Conservation (phyloP, 2,888 invertebrate genomes). For the Ferdinandea cuprea region DNA sequence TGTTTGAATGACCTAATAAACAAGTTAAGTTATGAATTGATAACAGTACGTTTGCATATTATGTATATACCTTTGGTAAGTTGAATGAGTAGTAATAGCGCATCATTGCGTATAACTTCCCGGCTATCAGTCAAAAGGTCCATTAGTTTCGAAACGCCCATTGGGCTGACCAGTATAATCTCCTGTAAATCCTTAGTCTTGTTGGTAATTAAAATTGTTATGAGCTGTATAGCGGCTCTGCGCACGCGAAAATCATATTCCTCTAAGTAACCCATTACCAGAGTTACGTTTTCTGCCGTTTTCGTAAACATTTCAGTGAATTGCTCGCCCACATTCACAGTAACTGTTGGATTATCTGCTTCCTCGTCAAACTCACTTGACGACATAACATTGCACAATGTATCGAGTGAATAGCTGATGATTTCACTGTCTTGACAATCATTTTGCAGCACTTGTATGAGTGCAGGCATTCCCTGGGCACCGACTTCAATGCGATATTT, state of each 20-base stretch:
- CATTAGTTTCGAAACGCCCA: constrained; percentile 99
- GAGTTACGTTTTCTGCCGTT: constrained; percentile 91
- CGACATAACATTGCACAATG: constrained; percentile 94
- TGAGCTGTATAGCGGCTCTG: constrained; percentile 93
- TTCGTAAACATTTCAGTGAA: constrained; percentile 99
- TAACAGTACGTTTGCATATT: neutral
- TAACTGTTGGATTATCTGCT: constrained; percentile 86
- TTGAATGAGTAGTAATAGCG: constrained; percentile 94
- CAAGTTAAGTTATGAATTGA: neutral
- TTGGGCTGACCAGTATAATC: constrained; percentile 94
- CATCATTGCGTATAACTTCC: constrained; percentile 98
- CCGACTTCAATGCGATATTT: constrained; percentile 98
- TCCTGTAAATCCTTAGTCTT: constrained; percentile 94
- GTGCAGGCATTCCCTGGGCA: constrained; percentile 93
- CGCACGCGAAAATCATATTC: constrained; percentile 98
- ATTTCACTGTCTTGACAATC: constrained; percentile 96
- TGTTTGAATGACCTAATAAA: constrained; percentile 92
- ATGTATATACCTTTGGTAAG: constrained; percentile 86
- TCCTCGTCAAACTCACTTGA: constrained; percentile 92
- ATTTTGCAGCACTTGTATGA: constrained; percentile 91
- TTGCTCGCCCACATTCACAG: constrained; percentile 92
- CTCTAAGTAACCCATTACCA: constrained; percentile 93
- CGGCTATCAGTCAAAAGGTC: constrained; percentile 96
- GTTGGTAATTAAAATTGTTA: constrained; percentile 94
- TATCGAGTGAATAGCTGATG: constrained; percentile 94